phyloP scores from a whole-genome alignment of 2,888 invertebrate species.

The Thecophora atra region DNA sequence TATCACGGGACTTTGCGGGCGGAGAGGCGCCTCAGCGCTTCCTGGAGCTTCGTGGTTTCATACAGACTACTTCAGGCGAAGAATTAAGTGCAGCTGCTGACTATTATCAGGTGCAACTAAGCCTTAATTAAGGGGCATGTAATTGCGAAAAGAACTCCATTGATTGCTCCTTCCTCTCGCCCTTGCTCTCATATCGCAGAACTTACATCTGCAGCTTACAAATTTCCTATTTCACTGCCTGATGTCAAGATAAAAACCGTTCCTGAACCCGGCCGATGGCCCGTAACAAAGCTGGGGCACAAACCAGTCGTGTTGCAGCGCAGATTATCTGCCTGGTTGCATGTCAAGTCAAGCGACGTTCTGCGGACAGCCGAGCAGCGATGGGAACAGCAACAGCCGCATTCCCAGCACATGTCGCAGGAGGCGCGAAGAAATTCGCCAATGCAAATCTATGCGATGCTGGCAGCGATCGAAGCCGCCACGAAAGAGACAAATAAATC shows the following conservation, averaged over 20 bases:
- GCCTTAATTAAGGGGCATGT: conserved; percentile 27
- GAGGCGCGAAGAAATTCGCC: conserved; percentile 35
- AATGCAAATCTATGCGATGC: conserved; percentile 40
- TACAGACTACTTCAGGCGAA: background rate
- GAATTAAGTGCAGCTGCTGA: conserved; percentile 53
- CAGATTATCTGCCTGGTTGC: conserved; percentile 43
- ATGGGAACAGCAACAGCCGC: background rate
- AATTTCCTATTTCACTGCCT: conserved; percentile 62
- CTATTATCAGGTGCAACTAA: conserved; percentile 23
- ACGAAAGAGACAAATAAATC: conserved; percentile 12
- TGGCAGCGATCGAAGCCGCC: conserved; percentile 19
- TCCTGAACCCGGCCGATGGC: background rate
- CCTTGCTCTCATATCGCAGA: conserved; percentile 38
- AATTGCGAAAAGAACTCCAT: background rate
- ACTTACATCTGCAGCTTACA: conserved; percentile 50
- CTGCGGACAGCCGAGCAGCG: background rate
- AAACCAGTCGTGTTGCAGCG: conserved; percentile 24
- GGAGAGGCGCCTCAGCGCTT: too few species aligned
- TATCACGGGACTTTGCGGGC: too few species aligned
- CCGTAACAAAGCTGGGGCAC: conserved; percentile 13
- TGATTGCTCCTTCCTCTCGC: background rate
- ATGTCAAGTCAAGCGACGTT: conserved; percentile 40
- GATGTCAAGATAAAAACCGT: conserved; percentile 56
- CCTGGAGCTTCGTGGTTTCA: too few species aligned
- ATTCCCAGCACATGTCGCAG: conserved; percentile 31